A percentile compares a stretch with the other conserved stretches of the same genome.
These are phyloP conservation scores for Aphrophora alni DNA, from an alignment of 2,888 invertebrate species.

Conservation along the genomic window DNA sequence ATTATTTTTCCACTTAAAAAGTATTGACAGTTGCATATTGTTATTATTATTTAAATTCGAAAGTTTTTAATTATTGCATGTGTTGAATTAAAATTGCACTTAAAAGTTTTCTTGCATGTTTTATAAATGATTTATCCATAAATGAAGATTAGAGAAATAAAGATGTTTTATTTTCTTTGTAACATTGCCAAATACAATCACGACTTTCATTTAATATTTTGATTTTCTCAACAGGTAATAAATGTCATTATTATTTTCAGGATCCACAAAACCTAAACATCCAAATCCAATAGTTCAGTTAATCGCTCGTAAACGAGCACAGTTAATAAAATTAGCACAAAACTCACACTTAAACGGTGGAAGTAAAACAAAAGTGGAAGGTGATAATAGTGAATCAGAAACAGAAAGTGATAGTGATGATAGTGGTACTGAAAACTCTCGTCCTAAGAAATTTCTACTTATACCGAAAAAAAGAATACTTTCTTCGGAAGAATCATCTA, in stretches of 20 bases:
- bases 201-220: too few species aligned
- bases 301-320: conserved; percentile 38
- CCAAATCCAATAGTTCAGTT: conserved; percentile 34
- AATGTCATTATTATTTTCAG: neutral
- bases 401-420: neutral
- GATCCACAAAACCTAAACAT: neutral
- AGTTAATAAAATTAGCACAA: conserved; percentile 29
- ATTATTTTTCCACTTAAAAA: too few species aligned
- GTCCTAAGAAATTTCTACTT: neutral
- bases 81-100: too few species aligned
- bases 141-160: too few species aligned
- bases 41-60: too few species aligned
- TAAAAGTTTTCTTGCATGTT: too few species aligned
- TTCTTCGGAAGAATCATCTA: neutral
- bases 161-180: too few species aligned
- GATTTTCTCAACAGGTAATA: too few species aligned
- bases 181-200: too few species aligned
- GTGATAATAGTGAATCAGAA: conserved; percentile 14
- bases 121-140: too few species aligned
- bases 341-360: conserved; percentile 20
- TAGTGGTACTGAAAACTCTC: conserved; percentile 18
- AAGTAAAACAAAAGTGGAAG: neutral
- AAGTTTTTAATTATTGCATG: too few species aligned
- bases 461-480: neutral
- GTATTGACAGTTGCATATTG: too few species aligned